These are phyloP conservation scores for Rhadinocentrus ornatus DNA, from an alignment of 2,797 vertebrate species.

Conservation along the genomic window DNA sequence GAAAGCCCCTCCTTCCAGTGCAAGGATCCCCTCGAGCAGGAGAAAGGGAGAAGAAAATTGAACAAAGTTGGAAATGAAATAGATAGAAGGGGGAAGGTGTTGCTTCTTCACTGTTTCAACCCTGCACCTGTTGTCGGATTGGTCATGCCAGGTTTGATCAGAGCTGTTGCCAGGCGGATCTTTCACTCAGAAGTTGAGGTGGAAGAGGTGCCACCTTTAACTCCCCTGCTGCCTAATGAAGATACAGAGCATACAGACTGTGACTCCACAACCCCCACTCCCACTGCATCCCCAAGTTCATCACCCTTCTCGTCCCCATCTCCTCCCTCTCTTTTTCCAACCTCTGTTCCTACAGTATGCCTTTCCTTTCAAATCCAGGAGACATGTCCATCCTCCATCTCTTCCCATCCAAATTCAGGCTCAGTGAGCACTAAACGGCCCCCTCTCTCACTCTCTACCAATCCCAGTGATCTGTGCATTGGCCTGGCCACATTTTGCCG, in stretches of 20 bases:
- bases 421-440: slow-evolving; percentile 79
- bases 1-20: slow-evolving; percentile 98
- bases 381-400: slow-evolving; percentile 44
- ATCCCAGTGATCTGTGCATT: slow-evolving; percentile 91
- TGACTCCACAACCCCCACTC: slow-evolving; percentile 73
- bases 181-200: slow-evolving; percentile 91
- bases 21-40: slow-evolving; percentile 90
- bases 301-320: slow-evolving; percentile 86
- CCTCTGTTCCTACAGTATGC: slow-evolving; percentile 66
- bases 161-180: slow-evolving; percentile 92
- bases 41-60: slow-evolving; percentile 65
- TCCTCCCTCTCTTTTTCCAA: slow-evolving; percentile 64
- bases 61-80: slow-evolving; percentile 46
- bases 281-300: slow-evolving; percentile 69
- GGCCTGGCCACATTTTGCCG: slow-evolving; percentile 96
- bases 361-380: slow-evolving; percentile 87
- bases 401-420: slow-evolving; percentile 77
- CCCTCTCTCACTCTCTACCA: slow-evolving; percentile 85
- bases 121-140: slow-evolving; percentile 93
- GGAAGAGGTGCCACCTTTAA: slow-evolving; percentile 88
- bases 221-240: slow-evolving; percentile 83
- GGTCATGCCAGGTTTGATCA: slow-evolving; percentile 94
- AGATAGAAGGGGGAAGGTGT: slow-evolving; percentile 60
- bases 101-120: slow-evolving; percentile 94
- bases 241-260: slow-evolving; percentile 74